These are phyloP conservation scores for Denticeps clupeoides DNA, from an alignment of 2,797 vertebrate genomes.

Conservation along the genomic window DNA sequence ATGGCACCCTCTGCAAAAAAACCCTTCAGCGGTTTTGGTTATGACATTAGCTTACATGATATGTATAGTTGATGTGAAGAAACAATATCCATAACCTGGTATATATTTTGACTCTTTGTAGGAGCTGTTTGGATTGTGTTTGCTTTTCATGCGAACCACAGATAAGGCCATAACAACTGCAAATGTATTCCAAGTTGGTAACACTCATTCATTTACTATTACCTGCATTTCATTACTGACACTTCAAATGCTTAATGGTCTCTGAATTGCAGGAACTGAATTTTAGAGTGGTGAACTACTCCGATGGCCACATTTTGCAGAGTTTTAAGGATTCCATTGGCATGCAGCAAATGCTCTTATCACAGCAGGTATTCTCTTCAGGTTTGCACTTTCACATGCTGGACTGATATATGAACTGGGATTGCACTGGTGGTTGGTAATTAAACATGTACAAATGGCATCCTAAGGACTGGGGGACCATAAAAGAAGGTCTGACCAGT, in stretches of 20 bases:
- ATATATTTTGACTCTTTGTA: constrained; percentile 27
- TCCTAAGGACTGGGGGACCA: constrained; percentile 56
- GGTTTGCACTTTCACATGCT: too few species aligned
- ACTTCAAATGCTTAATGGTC: neutral
- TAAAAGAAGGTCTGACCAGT: constrained; percentile 49
- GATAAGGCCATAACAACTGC: constrained; percentile 57
- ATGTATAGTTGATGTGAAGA: too few species aligned
- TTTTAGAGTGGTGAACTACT: constrained; percentile 58
- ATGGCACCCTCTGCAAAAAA: neutral
- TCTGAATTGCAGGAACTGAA: constrained; percentile 55
- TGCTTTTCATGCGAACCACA: constrained; percentile 66
- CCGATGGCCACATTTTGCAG: constrained; percentile 49
- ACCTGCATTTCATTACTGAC: too few species aligned
- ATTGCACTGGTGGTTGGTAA: neutral
- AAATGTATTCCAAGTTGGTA: constrained; percentile 63
- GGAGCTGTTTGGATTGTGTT: constrained; percentile 59
- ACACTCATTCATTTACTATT: neutral
- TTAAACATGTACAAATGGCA: constrained; percentile 13
- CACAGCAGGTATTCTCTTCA: constrained; percentile 69
- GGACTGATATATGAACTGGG: neutral
- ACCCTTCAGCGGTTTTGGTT: too few species aligned
- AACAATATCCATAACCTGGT: constrained; percentile 5
- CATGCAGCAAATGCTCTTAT: constrained; percentile 58
- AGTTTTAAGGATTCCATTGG: constrained; percentile 55
- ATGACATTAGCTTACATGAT: too few species aligned